Conservation (phyloP, 2,888 invertebrate genomes). For the Rhagonycha fulva region DNA sequence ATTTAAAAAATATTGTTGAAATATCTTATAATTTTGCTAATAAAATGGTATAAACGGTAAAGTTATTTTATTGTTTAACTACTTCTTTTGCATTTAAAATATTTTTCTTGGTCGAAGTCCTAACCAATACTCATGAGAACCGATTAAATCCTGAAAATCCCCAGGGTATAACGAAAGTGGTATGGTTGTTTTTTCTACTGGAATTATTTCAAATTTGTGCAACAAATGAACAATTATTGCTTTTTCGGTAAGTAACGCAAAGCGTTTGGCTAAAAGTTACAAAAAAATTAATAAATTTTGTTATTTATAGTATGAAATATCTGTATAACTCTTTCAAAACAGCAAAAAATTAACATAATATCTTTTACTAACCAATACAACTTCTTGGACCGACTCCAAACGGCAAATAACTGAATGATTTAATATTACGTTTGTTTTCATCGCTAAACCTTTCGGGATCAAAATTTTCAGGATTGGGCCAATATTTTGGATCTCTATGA, state of each 20-base stretch:
- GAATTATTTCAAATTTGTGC: conserved; percentile 38
- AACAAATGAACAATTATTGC: conserved; percentile 38
- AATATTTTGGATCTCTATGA: conserved; percentile 42
- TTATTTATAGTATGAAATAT: too few species aligned
- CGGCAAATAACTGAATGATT: conserved; percentile 50
- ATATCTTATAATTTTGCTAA: too few species aligned
- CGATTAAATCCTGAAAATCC: conserved; percentile 28
- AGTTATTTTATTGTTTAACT: too few species aligned
- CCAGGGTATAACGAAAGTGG: conserved; percentile 36
- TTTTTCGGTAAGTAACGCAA: conserved; percentile 24
- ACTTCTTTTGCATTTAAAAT: too few species aligned
- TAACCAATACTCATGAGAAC: conserved; percentile 40
- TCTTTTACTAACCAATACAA: conserved; percentile 48
- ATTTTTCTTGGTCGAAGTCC: conserved; percentile 32
- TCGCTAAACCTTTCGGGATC: conserved; percentile 54
- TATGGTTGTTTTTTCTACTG: conserved; percentile 38
- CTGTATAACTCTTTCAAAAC: too few species aligned
- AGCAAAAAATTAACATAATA: too few species aligned
- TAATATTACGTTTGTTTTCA: conserved; percentile 58
- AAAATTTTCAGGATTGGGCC: conserved; percentile 43
- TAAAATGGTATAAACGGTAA: too few species aligned
- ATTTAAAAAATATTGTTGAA: too few species aligned
- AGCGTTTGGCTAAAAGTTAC: conserved; percentile 38
- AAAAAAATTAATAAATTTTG: too few species aligned
- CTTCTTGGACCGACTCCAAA: conserved; percentile 61